A percentile compares a stretch with the other conserved stretches of the same genome.
Evolutionary conservation across 2,113 vertebrate genomes (phyloP).

Genomic region (Lutjanus erythropterus): DNA sequence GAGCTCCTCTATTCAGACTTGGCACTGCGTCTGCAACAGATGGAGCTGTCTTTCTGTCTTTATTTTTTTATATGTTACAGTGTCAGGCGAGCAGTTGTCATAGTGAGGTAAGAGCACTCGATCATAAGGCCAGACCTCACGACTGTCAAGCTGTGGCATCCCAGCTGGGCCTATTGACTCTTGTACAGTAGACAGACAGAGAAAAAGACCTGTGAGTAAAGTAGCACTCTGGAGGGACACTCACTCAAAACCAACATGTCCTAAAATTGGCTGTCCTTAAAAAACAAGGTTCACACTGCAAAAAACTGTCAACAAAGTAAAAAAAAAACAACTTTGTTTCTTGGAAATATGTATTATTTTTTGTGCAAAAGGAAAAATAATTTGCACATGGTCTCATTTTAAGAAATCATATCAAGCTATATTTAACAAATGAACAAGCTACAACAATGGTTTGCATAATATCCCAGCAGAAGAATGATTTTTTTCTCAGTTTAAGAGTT

Average conservation of each 20-base stretch:
- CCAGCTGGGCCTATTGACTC: not conserved
- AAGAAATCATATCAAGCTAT: no score
- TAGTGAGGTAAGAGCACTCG: conserved; percentile 23
- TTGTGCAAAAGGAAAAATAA: no score
- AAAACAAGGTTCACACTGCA: no score
- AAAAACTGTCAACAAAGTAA: no score
- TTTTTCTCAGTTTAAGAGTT: no score
- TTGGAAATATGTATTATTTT: no score
- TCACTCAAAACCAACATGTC: not conserved
- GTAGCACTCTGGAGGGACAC: not conserved
- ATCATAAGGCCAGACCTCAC: not conserved
- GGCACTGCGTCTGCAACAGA: conserved; percentile 12
- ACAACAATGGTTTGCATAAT: no score
- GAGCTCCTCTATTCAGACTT: conserved; percentile 7
- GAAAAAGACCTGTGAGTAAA: not conserved
- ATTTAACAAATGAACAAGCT: no score
- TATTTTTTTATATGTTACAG: conserved; percentile 3
- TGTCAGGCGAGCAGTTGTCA: conserved; percentile 12
- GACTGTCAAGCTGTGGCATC: conserved; percentile 8
- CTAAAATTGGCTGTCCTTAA: no score
- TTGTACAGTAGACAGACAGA: not conserved
- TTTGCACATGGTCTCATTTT: no score
- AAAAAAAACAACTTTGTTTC: no score
- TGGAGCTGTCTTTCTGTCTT: not conserved
- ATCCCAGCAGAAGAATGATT: no score